Base-by-base conservation (phyloP, 1,140 invertebrate species). In the roundworm (Caenorhabditis elegans) region DNA sequence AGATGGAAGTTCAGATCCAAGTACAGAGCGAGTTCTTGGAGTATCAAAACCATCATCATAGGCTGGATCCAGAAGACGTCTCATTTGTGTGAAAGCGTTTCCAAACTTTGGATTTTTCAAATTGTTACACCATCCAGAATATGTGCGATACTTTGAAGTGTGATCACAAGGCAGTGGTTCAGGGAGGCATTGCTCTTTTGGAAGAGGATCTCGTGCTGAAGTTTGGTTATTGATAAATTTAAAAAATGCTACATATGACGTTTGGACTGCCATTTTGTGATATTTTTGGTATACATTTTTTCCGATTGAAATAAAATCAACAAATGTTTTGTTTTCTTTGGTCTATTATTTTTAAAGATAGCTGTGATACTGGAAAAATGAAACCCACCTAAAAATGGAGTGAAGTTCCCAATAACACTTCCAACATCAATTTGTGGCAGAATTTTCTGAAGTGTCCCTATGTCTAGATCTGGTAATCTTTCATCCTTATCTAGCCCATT, bases 81-180 rank as follows among this genome's bases (percentile, higher is more conserved):
- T 93, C 89, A 97, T 96, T 0, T 94, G 94, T 0, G 94, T 95
- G 79, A 91, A 86, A 17, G 92, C 85, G 79, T 87, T 92, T 3
- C 95, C 96, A 82, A 94, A 93, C 81, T 93, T 93, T 0, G 95
- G 95, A 87, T 95, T 94, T 13, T 93, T 92, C 6, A 97, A 89
- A 89, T 97, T 97, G 88, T 97, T 98, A 87, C 96, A 98, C 86
- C 95, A 93, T 3, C 95, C 96, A 0, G 94, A 94, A 39, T 93
- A 80, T 93, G 93, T 94, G 83, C 95, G 92, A 90, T 94, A 97
- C 0, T 94, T 94, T 0, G 92, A 92, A 0, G 92, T 93, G 0
- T 94, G 92, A 87, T 97, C 94, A 86, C 96, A 98, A 6, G 92
- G 92, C 11, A 92, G 85, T 26, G 86, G 86, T 70, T 87, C 76